Evolutionary conservation across 2,888 invertebrate genomes (phyloP).

Genomic region (Drosophila mimetica): DNA sequence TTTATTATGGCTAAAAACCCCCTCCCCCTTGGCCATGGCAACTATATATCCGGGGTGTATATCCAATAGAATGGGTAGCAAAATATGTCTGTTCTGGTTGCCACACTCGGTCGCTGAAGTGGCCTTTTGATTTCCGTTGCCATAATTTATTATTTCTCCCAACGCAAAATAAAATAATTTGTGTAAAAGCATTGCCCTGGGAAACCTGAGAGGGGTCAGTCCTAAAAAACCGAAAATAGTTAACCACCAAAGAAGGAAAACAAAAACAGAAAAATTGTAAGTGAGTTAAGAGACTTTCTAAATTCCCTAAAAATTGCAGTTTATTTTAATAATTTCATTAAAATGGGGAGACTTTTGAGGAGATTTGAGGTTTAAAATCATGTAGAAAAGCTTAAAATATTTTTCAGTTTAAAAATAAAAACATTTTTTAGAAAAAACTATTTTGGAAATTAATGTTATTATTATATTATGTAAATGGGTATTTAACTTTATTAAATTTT

Average conservation of each 20-base stretch:
- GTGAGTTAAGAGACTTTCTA: not conserved
- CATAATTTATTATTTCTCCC: constrained; percentile 61
- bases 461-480: too few species aligned
- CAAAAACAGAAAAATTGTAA: constrained; percentile 3
- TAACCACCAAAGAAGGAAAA: constrained; percentile 21
- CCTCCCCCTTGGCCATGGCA: constrained; percentile 13
- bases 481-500: too few species aligned
- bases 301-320: constrained; percentile 3
- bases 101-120: constrained; percentile 53
- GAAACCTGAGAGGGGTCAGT: constrained; percentile 15
- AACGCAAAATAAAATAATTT: constrained; percentile 70
- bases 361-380: too few species aligned
- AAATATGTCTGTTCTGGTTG: constrained; percentile 35
- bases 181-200: constrained; percentile 59
- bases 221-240: constrained; percentile 39
- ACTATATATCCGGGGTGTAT: constrained; percentile 21
- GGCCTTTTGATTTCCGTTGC: constrained; percentile 65
- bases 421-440: too few species aligned
- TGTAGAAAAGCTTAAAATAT: too few species aligned
- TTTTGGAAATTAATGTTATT: too few species aligned
- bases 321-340: too few species aligned
- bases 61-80: not conserved
- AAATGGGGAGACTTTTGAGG: too few species aligned
- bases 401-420: too few species aligned
- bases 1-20: constrained; percentile 25